Conservation (phyloP, 2,888 invertebrate genomes). For the Torymus aiolomorphi region DNA sequence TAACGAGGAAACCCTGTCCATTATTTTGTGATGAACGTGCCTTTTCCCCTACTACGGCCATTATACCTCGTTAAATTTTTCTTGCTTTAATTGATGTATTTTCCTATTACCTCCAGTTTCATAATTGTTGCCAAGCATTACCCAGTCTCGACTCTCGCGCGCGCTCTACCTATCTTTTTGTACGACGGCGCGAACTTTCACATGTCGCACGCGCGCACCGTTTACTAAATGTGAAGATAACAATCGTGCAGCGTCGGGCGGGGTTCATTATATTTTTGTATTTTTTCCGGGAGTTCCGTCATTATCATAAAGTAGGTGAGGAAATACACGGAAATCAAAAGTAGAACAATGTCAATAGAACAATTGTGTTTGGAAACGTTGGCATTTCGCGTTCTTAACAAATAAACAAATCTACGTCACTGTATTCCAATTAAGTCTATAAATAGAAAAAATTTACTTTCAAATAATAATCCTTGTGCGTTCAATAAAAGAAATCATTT, state of each 20-base stretch:
- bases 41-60: constrained; percentile 52
- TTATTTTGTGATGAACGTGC: constrained; percentile 58
- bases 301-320: not conserved
- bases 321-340: not conserved
- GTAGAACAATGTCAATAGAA: too few species aligned
- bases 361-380: too few species aligned
- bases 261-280: constrained; percentile 3
- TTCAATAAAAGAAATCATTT: too few species aligned
- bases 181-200: constrained; percentile 31
- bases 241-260: constrained; percentile 18
- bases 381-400: too few species aligned
- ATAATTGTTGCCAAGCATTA: constrained; percentile 57
- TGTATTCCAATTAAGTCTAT: too few species aligned
- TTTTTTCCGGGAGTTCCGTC: not conserved
- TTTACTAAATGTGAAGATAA: constrained; percentile 31
- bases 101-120: constrained; percentile 54
- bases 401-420: too few species aligned
- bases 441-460: too few species aligned
- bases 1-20: constrained; percentile 58
- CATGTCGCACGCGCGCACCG: constrained; percentile 1
- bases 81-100: constrained; percentile 59
- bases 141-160: constrained; percentile 32
- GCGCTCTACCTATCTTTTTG: constrained; percentile 6
- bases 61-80: constrained; percentile 57
- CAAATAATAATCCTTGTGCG: too few species aligned